A percentile compares a stretch with the other conserved stretches of the same genome.
These are phyloP conservation scores for Heliothis peltigera DNA, from an alignment of 2,888 invertebrate species.

Conservation along the genomic window DNA sequence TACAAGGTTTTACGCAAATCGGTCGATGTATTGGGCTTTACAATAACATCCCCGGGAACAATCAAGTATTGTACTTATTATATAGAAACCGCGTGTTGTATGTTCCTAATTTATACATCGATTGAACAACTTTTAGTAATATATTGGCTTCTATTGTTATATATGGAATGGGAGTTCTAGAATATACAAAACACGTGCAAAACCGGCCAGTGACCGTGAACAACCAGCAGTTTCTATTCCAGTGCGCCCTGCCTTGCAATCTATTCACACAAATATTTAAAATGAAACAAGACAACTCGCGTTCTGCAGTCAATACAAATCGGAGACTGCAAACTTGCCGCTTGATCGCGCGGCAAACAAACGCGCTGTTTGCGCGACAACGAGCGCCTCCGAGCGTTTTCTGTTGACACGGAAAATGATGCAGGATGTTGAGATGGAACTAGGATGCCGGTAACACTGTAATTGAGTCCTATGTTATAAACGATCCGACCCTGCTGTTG, in stretches of 20 bases:
- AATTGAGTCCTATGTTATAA: background rate
- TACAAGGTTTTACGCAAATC: background rate
- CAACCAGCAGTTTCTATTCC: background rate
- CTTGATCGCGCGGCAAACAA: constrained; percentile 48
- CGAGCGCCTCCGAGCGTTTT: background rate
- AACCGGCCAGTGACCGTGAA: background rate
- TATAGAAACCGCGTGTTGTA: too few relatives aligned
- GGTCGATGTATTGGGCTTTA: background rate
- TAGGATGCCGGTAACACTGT: background rate
- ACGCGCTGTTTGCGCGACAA: constrained; percentile 45
- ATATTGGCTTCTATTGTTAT: too few relatives aligned
- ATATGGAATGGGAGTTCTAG: too few relatives aligned
- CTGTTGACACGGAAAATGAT: constrained; percentile 38
- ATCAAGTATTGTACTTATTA: background rate
- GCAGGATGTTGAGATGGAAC: constrained; percentile 5
- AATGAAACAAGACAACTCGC: constrained; percentile 3
- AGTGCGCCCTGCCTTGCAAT: background rate
- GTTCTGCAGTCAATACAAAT: constrained; percentile 34
- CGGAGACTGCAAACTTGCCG: constrained; percentile 41
- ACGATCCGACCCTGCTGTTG: background rate
- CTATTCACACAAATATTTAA: constrained; percentile 16
- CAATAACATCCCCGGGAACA: background rate
- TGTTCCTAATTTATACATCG: too few relatives aligned
- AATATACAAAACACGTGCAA: background rate
- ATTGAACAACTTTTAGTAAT: too few relatives aligned